Percentiles rank a stretch among this genome's conserved stretches.
Evolutionary conservation across 1,140 invertebrate genomes (phyloP).

Genomic region (Drosophila triauraria): DNA sequence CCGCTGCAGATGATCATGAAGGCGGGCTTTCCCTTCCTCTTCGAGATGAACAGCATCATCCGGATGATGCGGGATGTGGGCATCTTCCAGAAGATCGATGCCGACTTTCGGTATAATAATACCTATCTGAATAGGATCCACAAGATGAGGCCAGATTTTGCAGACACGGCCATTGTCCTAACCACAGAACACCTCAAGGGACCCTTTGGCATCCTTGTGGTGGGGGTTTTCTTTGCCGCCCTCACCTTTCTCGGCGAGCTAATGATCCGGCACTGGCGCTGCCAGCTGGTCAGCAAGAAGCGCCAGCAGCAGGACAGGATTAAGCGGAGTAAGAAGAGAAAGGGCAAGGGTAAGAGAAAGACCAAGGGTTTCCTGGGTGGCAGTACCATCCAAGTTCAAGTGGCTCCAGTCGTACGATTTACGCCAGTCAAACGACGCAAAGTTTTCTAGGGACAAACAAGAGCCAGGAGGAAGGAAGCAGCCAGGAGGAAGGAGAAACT

Average conservation of each 20-base stretch:
- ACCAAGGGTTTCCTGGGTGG: conserved; percentile 32
- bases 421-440: conserved; percentile 73
- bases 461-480: background rate
- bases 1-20: conserved; percentile 86
- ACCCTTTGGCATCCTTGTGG: conserved; percentile 85
- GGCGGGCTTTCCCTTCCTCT: conserved; percentile 86
- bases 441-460: conserved; percentile 65
- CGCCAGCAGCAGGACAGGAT: background rate
- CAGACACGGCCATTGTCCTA: conserved; percentile 77
- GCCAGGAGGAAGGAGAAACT: background rate
- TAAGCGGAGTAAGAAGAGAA: background rate
- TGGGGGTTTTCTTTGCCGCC: conserved; percentile 71
- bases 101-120: conserved; percentile 76
- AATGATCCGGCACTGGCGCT: conserved; percentile 14
- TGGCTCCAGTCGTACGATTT: conserved; percentile 69
- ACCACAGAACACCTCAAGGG: conserved; percentile 86
- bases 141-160: conserved; percentile 68
- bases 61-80: conserved; percentile 85
- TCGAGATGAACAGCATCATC: conserved; percentile 85
- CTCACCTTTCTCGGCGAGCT: conserved; percentile 61
- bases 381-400: conserved; percentile 47
- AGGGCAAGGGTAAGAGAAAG: conserved; percentile 20
- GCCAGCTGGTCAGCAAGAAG: conserved; percentile 8
- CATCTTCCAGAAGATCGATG: conserved; percentile 77
- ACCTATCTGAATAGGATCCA: conserved; percentile 76